phyloP scores from a whole-genome alignment of 1,140 invertebrate genomes.

The Bombus cullumanus region DNA sequence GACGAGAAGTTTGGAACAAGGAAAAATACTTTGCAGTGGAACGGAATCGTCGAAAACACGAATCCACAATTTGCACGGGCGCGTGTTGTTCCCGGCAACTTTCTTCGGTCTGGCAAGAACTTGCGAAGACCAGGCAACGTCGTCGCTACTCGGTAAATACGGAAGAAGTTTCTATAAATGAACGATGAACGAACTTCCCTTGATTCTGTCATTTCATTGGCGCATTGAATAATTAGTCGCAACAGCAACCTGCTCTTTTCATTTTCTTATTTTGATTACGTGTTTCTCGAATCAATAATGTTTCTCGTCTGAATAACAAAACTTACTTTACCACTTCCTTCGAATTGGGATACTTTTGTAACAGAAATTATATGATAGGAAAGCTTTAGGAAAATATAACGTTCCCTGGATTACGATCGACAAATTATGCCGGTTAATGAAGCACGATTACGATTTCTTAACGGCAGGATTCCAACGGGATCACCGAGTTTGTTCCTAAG shows the following conservation, averaged over 20 bases:
- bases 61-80: conserved; percentile 4
- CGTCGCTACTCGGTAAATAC: neutral
- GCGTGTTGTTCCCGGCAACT: neutral
- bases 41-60: conserved; percentile 3
- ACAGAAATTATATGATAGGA: neutral
- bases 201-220: too few relatives aligned
- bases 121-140: neutral
- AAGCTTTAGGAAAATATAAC: neutral
- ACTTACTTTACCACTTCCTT: too few relatives aligned
- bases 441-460: neutral
- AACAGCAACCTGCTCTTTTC: neutral
- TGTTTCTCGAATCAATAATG: too few relatives aligned
- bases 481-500: neutral
- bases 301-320: too few relatives aligned
- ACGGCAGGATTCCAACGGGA: neutral
- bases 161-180: neutral
- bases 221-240: neutral
- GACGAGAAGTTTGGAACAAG: conserved; percentile 16
- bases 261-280: neutral
- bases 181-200: neutral
- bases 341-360: neutral
- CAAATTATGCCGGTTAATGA: neutral
- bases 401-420: neutral
- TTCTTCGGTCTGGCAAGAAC: neutral
- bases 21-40: conserved; percentile 25